A percentile compares a stretch with the other conserved stretches of the same genome.
phyloP scores from a whole-genome alignment of 2,113 vertebrate species.

The Silurus meridionalis region DNA sequence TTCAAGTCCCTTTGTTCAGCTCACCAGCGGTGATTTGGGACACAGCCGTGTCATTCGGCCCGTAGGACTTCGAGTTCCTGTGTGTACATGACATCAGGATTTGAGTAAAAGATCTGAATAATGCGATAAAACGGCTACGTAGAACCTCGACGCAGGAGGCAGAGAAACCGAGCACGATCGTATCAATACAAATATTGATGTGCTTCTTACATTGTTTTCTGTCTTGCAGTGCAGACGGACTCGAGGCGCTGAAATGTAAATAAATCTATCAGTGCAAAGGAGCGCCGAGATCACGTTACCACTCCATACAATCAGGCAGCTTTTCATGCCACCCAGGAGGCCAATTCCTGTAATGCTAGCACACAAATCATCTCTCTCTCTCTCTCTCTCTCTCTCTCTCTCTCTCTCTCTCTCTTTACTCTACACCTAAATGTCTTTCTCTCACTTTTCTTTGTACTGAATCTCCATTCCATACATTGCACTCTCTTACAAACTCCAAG shows the following conservation, averaged over 20 bases:
- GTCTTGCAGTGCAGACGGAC: constrained; percentile 57
- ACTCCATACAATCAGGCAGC: constrained; percentile 74
- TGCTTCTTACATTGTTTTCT: constrained; percentile 46
- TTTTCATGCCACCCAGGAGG: constrained; percentile 78
- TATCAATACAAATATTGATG: constrained; percentile 69
- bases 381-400: constrained; percentile 25
- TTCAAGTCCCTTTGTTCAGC: neutral
- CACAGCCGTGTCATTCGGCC: neutral
- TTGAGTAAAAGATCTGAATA: neutral
- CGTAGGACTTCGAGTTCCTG: too few relatives aligned
- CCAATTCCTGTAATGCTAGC: constrained; percentile 75
- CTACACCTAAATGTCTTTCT: constrained; percentile 30
- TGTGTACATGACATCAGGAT: neutral
- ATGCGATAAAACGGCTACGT: neutral
- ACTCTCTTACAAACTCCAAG: neutral
- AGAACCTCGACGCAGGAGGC: neutral
- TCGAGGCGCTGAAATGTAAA: constrained; percentile 76
- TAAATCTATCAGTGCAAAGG: constrained; percentile 72
- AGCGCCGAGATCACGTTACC: constrained; percentile 72
- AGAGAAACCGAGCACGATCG: constrained; percentile 50
- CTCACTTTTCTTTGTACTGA: neutral
- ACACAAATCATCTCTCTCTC: constrained; percentile 71
- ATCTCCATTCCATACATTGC: neutral
- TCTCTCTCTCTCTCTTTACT: constrained; percentile 1
- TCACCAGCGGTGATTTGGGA: neutral